phyloP scores from a whole-genome alignment of 1,140 invertebrate genomes.

The Atta cephalotes region DNA sequence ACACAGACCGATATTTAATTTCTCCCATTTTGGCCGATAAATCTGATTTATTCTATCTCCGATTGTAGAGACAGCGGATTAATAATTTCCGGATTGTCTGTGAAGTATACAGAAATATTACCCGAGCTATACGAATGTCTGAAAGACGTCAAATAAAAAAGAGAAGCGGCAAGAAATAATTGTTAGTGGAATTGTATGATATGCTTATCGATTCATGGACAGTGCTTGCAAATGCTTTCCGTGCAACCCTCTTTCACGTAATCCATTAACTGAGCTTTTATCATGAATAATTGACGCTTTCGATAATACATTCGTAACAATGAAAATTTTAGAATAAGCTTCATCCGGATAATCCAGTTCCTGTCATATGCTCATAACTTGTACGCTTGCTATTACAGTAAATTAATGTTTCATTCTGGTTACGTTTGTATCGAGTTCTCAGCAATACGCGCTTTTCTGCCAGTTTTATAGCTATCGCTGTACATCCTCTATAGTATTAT shows the following conservation, averaged over 20 bases:
- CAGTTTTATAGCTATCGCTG: not conserved
- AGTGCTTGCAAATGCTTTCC: not conserved
- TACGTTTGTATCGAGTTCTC: conserved; percentile 1
- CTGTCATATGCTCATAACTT: conserved; percentile 36
- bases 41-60: conserved; percentile 33
- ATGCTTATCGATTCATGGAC: not conserved
- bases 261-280: conserved; percentile 53
- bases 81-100: conserved; percentile 29
- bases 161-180: not conserved
- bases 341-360: conserved; percentile 30
- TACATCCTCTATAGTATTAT: not conserved
- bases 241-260: conserved; percentile 4
- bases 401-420: conserved; percentile 51
- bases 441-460: conserved; percentile 15
- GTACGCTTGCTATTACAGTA: conserved; percentile 27
- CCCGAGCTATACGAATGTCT: not conserved
- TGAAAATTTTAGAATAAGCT: conserved; percentile 57
- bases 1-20: conserved; percentile 66
- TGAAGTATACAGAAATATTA: not conserved
- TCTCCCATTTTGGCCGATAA: conserved; percentile 11
- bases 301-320: conserved; percentile 53
- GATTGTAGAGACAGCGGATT: conserved; percentile 42
- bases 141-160: not conserved
- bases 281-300: conserved; percentile 46
- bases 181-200: conserved; percentile 24